phyloP scores from a whole-genome alignment of 2,797 vertebrate genomes.

The Paguma larvata region DNA sequence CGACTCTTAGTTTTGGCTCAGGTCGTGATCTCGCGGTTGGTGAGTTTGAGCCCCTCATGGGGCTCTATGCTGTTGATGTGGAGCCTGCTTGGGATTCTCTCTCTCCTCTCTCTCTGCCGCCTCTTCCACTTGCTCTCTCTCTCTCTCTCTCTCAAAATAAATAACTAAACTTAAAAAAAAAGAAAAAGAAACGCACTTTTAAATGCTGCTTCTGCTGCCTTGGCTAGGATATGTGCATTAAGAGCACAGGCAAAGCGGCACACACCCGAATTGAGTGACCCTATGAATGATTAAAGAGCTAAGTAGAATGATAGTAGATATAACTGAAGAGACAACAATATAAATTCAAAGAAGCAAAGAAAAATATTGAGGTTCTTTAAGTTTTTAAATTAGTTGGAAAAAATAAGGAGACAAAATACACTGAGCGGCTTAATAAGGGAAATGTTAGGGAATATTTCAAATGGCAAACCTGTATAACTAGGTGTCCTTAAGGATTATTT shows the following conservation, averaged over 20 bases:
- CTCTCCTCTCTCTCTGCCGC: too few species aligned
- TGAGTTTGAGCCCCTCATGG: too few species aligned
- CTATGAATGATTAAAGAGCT: neutral
- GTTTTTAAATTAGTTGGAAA: constrained; percentile 15
- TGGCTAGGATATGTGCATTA: neutral
- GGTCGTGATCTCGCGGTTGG: too few species aligned
- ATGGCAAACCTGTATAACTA: neutral
- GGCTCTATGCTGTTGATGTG: too few species aligned
- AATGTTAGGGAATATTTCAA: constrained; percentile 33
- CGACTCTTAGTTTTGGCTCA: too few species aligned
- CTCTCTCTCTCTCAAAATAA: too few species aligned
- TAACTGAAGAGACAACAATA: neutral
- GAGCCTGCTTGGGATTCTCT: too few species aligned
- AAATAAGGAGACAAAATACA: constrained; percentile 8
- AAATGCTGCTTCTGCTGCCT: neutral
- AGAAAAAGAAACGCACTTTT: neutral
- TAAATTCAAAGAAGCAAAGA: constrained; percentile 5
- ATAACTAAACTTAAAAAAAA: too few species aligned
- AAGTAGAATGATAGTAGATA: neutral
- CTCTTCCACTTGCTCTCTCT: too few species aligned
- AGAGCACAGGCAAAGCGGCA: neutral
- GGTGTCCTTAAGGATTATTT: neutral
- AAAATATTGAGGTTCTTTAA: neutral
- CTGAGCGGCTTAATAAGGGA: neutral
- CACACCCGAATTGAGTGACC: neutral